A percentile compares a stretch with the other conserved stretches of the same genome.
These are phyloP conservation scores for Andricus quercusramuli DNA, from an alignment of 2,888 invertebrate genomes.

Conservation along the genomic window DNA sequence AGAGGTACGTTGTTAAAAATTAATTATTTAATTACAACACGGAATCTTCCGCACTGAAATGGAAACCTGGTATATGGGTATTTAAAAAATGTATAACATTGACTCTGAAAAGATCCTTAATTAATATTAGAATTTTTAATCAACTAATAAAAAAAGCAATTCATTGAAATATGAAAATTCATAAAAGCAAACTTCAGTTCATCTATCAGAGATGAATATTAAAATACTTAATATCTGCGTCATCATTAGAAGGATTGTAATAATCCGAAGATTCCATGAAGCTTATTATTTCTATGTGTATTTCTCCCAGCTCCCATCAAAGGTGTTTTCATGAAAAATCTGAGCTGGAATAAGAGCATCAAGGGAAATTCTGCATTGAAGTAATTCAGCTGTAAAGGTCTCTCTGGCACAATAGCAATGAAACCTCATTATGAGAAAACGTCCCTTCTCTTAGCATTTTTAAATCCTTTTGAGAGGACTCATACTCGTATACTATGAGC, in stretches of 20 bases:
- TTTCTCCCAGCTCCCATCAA: constrained; percentile 1
- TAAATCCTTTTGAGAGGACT: neutral
- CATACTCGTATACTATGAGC: neutral
- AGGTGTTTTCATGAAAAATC: constrained; percentile 26
- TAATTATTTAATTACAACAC: too few species aligned
- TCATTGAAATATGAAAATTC: neutral
- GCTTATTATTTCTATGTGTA: constrained; percentile 2
- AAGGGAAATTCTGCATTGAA: constrained; percentile 24
- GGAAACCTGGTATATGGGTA: too few species aligned
- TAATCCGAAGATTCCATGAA: neutral
- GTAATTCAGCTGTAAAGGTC: constrained; percentile 17
- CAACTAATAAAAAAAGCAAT: too few species aligned
- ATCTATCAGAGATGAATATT: neutral
- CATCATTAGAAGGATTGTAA: constrained; percentile 1
- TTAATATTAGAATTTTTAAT: too few species aligned
- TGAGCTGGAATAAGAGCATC: constrained; percentile 25
- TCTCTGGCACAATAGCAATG: constrained; percentile 8
- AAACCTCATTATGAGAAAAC: constrained; percentile 13
- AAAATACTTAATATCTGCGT: neutral
- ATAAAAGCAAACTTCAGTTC: neutral
- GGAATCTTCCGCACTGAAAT: too few species aligned
- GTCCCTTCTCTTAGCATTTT: constrained; percentile 19
- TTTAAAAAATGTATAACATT: too few species aligned
- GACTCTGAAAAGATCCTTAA: too few species aligned
- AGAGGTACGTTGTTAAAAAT: too few species aligned